Base-by-base conservation (phyloP, 2,797 vertebrate species). In the Mionectes olivaceus region DNA sequence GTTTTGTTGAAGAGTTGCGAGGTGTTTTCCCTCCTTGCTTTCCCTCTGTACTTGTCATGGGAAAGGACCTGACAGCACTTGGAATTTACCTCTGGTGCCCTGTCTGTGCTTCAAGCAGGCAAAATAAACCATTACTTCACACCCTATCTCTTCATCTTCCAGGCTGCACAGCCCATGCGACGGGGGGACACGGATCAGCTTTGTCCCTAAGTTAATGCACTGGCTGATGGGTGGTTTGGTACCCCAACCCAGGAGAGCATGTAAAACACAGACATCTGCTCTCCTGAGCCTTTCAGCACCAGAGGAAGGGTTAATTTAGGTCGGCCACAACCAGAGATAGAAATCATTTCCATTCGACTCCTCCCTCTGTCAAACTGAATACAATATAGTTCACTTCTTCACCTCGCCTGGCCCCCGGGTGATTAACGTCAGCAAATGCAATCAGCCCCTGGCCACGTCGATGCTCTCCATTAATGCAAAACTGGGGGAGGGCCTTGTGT, bases 361-460 rank as follows among this genome's bases (percentile, higher is more conserved):
- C 89, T 97, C 96, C 95, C 78, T 83, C 94, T 94, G 95, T 95
- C 93, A 87, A 91, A 83, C 16, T n/a, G 91, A 77, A 94, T 96
- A 92, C 96, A 95, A 96, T 89, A 64, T 28, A 92, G 94, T 60
- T 93, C 93, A 68, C 60, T 95, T 75, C 35, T 69, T 93, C 95
- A 93, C 91, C 95, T 89, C 23, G 33, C 56, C 94, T 85, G 89
- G 89, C 94, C 96, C 89, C 77, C 37, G 3, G 41, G 94, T 90
- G 85, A 97, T 96, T 91, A 96, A 87, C 89, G 49, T 67, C 24
- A 91, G 94, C 87, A 92, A 95, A 96, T 22, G 69, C 91, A 97
- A 96, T 95, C 95, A 97, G 95, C 67, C 80, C 4, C 0, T 93
- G 91, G 94, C 94, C 95, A 95, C 67, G 0, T 52, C 52, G 3